Conservation (phyloP, 2,888 invertebrate genomes). For the Cristatella mucedo region DNA sequence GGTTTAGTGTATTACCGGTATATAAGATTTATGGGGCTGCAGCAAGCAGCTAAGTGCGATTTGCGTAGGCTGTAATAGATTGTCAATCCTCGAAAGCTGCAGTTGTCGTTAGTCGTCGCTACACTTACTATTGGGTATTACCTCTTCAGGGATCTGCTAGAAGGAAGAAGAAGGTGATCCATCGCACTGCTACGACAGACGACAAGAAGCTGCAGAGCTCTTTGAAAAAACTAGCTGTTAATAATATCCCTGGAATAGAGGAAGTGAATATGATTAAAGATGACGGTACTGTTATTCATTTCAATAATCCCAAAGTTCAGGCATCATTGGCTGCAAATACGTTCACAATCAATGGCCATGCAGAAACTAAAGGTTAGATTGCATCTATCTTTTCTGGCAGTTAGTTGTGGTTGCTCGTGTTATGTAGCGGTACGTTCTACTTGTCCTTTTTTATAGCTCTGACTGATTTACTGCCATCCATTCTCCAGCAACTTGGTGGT, state of each 20-base stretch:
- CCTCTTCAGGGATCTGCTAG: slow-evolving; percentile 75
- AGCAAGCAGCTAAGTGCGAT: no score
- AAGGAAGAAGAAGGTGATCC: slow-evolving; percentile 99
- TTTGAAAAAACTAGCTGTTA: slow-evolving; percentile 89
- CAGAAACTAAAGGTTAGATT: slow-evolving; percentile 73
- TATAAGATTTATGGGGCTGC: no score
- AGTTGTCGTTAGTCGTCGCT: no score
- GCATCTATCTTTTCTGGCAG: no score
- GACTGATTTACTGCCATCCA: slow-evolving; percentile 95
- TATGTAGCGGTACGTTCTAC: no score
- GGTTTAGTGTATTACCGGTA: no score
- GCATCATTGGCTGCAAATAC: slow-evolving; percentile 96
- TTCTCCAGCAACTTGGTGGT: slow-evolving; percentile 87
- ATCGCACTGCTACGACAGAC: slow-evolving; percentile 94
- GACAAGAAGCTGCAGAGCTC: slow-evolving; percentile 97
- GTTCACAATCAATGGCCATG: slow-evolving; percentile 95
- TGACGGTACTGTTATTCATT: slow-evolving; percentile 96
- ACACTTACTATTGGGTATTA: no score
- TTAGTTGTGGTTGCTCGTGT: no score
- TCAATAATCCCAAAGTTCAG: slow-evolving; percentile 98
- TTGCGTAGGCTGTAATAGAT: no score
- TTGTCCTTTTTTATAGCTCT: slow-evolving; percentile 47
- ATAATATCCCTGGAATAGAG: slow-evolving; percentile 95
- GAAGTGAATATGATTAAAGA: slow-evolving; percentile 98
- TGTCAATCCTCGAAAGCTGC: no score